Conservation (phyloP, 2,797 vertebrate genomes). For the Hippopotamyrus pictus region DNA sequence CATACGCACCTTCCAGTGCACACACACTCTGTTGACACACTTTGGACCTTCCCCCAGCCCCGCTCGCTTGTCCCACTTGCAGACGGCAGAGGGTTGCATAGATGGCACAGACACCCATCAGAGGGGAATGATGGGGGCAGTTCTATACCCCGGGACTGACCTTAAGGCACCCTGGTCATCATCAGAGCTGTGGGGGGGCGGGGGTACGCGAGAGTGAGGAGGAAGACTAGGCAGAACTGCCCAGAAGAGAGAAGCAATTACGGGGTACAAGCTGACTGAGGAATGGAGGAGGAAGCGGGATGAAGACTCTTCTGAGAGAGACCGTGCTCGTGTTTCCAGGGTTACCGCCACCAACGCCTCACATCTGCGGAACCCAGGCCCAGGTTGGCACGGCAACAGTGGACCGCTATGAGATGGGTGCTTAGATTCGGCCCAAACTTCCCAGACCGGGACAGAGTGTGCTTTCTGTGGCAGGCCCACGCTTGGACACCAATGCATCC, state of each 20-base stretch:
- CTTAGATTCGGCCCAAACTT: neutral
- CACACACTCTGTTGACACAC: neutral
- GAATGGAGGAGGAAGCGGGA: neutral
- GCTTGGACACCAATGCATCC: neutral
- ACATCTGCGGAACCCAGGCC: slow-evolving; percentile 8
- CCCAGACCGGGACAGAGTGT: neutral
- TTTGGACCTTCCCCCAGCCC: neutral
- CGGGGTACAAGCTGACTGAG: neutral
- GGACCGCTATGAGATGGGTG: neutral
- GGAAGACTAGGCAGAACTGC: neutral
- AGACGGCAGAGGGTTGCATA: neutral
- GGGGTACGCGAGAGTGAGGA: neutral
- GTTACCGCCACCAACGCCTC: neutral
- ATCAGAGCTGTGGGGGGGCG: neutral
- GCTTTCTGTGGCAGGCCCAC: neutral
- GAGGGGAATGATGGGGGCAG: neutral
- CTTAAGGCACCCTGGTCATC: neutral
- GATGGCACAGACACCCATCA: neutral
- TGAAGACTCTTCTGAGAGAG: neutral
- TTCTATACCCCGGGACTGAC: neutral
- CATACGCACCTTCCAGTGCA: neutral
- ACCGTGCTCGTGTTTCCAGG: neutral
- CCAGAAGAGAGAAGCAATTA: neutral
- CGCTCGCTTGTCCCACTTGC: neutral
- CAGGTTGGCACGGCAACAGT: slow-evolving; percentile 12